phyloP scores from a whole-genome alignment of 2,888 invertebrate species.

The Heliconius cydno region DNA sequence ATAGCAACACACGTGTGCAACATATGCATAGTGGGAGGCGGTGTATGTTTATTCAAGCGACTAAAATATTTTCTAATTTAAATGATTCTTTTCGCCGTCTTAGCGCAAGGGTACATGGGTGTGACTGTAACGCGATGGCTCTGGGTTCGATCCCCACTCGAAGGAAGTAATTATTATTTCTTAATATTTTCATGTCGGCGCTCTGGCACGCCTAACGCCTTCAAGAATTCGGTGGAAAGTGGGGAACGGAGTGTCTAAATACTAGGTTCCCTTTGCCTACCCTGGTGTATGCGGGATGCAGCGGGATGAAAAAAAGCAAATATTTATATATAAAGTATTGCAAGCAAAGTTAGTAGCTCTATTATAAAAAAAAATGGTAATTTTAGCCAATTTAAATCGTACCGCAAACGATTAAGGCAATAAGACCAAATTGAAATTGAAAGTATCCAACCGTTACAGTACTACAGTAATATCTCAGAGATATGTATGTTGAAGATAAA shows the following conservation, averaged over 20 bases:
- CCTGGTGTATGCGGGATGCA: too few relatives aligned
- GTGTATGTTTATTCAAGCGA: neutral
- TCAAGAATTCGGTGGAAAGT: too few relatives aligned
- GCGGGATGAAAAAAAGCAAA: too few relatives aligned
- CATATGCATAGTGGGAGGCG: neutral
- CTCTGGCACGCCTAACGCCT: too few relatives aligned
- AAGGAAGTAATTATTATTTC: too few relatives aligned
- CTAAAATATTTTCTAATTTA: neutral
- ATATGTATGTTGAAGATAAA: conserved; percentile 14
- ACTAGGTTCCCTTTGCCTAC: too few relatives aligned
- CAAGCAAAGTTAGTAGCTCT: neutral
- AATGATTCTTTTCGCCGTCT: too few relatives aligned
- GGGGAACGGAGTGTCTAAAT: too few relatives aligned
- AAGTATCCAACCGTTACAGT: conserved; percentile 37
- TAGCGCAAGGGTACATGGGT: too few relatives aligned
- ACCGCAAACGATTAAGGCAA: conserved; percentile 33
- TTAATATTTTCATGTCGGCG: too few relatives aligned
- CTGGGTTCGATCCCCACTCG: too few relatives aligned
- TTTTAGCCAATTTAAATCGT: conserved; percentile 32
- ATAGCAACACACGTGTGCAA: neutral
- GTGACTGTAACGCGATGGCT: too few relatives aligned
- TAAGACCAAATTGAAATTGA: conserved; percentile 44
- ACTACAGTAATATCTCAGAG: conserved; percentile 29
- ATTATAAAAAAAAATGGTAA: neutral
- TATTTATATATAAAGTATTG: neutral